These are phyloP conservation scores for Eclectus roratus DNA, from an alignment of 2,113 vertebrate species.

Conservation along the genomic window DNA sequence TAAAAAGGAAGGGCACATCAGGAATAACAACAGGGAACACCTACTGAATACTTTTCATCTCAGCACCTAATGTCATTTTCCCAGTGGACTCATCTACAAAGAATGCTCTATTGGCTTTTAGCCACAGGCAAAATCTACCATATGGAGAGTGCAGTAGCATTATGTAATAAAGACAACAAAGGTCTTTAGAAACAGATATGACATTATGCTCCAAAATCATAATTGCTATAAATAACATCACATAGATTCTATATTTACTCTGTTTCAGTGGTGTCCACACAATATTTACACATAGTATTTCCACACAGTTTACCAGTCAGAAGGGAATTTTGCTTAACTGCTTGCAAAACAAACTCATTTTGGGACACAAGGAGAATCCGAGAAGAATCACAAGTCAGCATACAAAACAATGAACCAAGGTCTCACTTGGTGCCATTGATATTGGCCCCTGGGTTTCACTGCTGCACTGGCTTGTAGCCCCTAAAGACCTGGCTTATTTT, in stretches of 20 bases:
- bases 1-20: neutral
- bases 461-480: neutral
- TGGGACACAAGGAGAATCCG: neutral
- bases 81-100: neutral
- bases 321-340: neutral
- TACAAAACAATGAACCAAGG: neutral
- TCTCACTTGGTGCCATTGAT: neutral
- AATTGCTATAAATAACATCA: neutral
- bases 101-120: neutral
- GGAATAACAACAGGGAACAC: neutral
- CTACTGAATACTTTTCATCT: neutral
- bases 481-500: neutral
- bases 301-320: neutral
- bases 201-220: neutral
- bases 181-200: neutral
- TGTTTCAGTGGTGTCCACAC: neutral
- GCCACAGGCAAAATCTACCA: neutral
- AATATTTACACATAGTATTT: neutral
- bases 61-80: neutral
- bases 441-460: neutral
- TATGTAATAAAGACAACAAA: slow-evolving; percentile 4
- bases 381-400: neutral
- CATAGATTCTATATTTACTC: neutral
- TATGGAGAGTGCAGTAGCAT: neutral
- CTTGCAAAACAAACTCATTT: neutral